These are phyloP conservation scores for Lobophora halterata DNA, from an alignment of 2,888 invertebrate genomes.

Conservation along the genomic window DNA sequence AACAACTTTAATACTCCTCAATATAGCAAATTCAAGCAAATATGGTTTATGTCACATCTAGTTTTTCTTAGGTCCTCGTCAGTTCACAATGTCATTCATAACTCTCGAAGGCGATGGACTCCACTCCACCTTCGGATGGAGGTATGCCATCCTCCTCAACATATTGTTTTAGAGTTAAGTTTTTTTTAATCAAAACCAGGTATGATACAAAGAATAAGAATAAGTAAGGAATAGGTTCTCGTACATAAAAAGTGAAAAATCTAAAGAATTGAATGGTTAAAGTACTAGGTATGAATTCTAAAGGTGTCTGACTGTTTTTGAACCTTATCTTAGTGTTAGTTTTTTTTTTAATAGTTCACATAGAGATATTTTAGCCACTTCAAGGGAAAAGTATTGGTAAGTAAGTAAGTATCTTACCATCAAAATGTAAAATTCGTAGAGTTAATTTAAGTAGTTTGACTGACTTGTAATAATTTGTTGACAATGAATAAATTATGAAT, in stretches of 20 bases:
- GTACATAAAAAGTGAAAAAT: no score
- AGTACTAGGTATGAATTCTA: no score
- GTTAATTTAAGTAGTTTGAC: background rate
- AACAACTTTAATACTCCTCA: background rate
- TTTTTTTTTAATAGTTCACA: no score
- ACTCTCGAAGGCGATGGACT: constrained; percentile 22
- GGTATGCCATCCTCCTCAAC: constrained; percentile 13
- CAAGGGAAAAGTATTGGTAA: no score
- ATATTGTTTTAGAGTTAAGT: background rate
- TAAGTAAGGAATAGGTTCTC: no score
- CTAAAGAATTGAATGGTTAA: no score
- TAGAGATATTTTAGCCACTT: no score
- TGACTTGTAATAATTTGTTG: background rate
- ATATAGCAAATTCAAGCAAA: background rate
- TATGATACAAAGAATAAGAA: no score
- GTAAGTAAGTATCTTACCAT: no score
- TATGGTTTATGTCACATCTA: constrained; percentile 5
- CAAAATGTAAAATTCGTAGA: no score
- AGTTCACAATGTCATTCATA: constrained; percentile 27
- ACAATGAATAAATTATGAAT: constrained; percentile 7
- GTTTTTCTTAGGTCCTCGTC: constrained; percentile 1
- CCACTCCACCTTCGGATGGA: constrained; percentile 12
- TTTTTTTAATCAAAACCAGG: background rate
- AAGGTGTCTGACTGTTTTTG: no score
- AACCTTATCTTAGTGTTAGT: no score